Conservation (phyloP, 2,797 vertebrate species). For the Sorex maritimensis region DNA sequence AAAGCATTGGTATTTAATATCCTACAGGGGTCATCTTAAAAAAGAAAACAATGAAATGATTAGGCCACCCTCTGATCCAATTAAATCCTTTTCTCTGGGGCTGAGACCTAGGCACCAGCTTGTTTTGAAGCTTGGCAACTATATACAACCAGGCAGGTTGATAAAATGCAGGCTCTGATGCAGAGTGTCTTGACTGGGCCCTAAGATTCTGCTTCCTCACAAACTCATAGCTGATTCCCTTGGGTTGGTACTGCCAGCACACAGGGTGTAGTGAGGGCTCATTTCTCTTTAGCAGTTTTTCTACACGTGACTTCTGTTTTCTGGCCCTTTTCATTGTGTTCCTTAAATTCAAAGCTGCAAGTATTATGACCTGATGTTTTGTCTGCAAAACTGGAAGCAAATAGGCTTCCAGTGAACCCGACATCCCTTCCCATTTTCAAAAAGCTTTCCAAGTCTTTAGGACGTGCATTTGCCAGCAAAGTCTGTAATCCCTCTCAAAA, state of each 20-base stretch:
- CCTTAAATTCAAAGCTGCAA: constrained; percentile 62
- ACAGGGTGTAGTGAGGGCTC: background rate
- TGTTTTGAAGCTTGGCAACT: background rate
- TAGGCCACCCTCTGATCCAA: background rate
- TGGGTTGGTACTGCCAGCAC: no score
- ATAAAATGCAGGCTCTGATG: background rate
- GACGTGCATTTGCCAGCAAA: constrained; percentile 37
- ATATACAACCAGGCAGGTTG: background rate
- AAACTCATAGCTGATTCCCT: background rate
- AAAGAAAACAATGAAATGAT: background rate
- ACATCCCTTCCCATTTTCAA: constrained; percentile 52
- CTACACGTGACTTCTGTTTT: constrained; percentile 22
- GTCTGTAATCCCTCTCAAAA: constrained; percentile 44
- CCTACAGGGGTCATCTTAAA: background rate
- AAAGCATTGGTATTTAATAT: constrained; percentile 38
- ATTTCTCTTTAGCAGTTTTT: background rate
- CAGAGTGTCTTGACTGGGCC: background rate
- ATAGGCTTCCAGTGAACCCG: constrained; percentile 51
- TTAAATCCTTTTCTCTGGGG: constrained; percentile 14
- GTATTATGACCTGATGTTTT: constrained; percentile 63
- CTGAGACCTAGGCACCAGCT: background rate
- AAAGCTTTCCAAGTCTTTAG: constrained; percentile 63
- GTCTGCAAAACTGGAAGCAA: constrained; percentile 61
- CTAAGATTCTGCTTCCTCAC: constrained; percentile 20
- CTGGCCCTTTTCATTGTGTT: background rate